These are phyloP conservation scores for Onthophagus sagittarius DNA, from an alignment of 2,888 invertebrate genomes.

Conservation along the genomic window DNA sequence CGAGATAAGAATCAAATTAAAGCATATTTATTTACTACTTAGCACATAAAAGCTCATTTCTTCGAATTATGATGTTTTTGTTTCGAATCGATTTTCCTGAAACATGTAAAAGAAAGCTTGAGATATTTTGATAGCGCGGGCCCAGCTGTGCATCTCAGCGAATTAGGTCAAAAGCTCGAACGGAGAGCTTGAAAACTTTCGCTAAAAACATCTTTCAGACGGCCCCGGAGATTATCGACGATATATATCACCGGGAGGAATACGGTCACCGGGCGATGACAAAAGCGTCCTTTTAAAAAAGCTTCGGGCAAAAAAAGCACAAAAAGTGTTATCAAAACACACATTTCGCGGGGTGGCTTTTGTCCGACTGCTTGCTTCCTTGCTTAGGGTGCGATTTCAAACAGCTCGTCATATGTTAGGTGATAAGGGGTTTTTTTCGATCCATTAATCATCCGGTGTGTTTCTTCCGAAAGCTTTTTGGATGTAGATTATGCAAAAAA, in stretches of 20 bases:
- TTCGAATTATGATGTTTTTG: too few relatives aligned
- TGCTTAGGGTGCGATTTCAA: neutral
- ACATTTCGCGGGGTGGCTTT: slow-evolving; percentile 6
- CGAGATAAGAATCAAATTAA: too few relatives aligned
- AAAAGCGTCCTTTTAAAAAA: slow-evolving; percentile 9
- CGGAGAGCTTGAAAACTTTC: neutral
- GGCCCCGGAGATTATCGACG: slow-evolving; percentile 2
- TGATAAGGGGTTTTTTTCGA: slow-evolving; percentile 4
- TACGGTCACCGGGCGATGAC: slow-evolving; percentile 10
- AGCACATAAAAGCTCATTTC: too few relatives aligned
- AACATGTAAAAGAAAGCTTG: neutral
- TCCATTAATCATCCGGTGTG: slow-evolving; percentile 5
- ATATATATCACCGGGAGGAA: slow-evolving; percentile 5
- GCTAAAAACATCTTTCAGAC: neutral
- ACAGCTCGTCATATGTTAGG: slow-evolving; percentile 9
- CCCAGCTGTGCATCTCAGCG: neutral
- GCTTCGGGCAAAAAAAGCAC: neutral
- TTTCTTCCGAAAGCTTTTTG: neutral
- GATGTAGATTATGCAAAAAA: neutral
- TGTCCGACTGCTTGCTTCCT: neutral
- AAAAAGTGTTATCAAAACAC: slow-evolving; percentile 13
- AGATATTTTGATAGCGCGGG: neutral
- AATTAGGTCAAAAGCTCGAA: slow-evolving; percentile 8
- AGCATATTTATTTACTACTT: too few relatives aligned
- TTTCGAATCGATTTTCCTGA: neutral